Evolutionary conservation across 2,888 invertebrate species (phyloP).

Genomic region (Andrena chrysosceles): DNA sequence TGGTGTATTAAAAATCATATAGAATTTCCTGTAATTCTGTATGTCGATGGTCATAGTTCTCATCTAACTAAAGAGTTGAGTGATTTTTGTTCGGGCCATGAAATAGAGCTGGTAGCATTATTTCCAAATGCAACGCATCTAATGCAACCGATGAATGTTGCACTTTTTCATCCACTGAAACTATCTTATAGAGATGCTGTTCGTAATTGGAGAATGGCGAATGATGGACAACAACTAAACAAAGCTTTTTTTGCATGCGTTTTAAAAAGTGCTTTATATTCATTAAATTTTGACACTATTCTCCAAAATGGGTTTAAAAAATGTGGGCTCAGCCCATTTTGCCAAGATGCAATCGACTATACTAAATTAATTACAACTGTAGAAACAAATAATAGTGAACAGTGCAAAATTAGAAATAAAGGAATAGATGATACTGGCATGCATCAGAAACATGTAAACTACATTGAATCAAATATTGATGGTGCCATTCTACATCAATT

Average conservation of each 20-base stretch:
- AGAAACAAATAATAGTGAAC: not conserved
- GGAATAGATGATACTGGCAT: not conserved
- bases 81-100: not conserved
- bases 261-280: not conserved
- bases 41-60: not conserved
- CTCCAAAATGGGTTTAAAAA: not conserved
- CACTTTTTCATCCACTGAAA: not conserved
- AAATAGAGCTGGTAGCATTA: not conserved
- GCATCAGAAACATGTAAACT: not conserved
- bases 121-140: not conserved
- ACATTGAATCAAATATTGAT: slow-evolving; percentile 3
- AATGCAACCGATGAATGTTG: slow-evolving; percentile 1
- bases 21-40: not conserved
- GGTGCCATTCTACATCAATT: not conserved
- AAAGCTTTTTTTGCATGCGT: not conserved
- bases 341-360: not conserved
- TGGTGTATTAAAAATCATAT: not conserved
- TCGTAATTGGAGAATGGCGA: not conserved
- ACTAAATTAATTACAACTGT: not conserved
- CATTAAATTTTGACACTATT: not conserved
- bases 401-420: not conserved
- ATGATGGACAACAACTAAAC: not conserved
- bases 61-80: not conserved
- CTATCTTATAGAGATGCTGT: not conserved
- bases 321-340: not conserved